Conservation (phyloP, 2,888 invertebrate genomes). For the Pilophorus perplexus region DNA sequence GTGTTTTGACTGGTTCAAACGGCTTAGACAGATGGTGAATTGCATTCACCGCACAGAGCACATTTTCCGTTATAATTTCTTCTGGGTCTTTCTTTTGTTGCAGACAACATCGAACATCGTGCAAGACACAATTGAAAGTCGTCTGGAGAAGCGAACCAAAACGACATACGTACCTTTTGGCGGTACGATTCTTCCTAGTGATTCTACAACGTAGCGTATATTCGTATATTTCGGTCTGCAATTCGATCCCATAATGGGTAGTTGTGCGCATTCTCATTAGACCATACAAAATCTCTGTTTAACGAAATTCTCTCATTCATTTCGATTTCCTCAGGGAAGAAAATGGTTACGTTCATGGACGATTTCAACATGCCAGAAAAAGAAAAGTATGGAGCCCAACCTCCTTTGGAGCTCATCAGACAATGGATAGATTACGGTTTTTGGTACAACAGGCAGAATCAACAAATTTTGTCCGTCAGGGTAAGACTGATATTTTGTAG, state of each 20-base stretch:
- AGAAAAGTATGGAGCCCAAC: conserved; percentile 84
- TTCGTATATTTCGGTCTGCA: neutral
- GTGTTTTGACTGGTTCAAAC: too few relatives aligned
- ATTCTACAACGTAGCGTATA: too few relatives aligned
- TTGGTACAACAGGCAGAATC: conserved; percentile 82
- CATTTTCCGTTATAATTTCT: too few relatives aligned
- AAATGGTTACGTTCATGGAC: conserved; percentile 82
- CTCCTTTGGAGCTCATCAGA: conserved; percentile 78
- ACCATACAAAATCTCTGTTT: too few relatives aligned
- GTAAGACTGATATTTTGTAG: conserved; percentile 26
- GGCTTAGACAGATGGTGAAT: too few relatives aligned
- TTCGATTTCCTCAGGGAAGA: conserved; percentile 61
- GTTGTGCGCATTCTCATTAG: too few relatives aligned
- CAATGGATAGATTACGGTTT: conserved; percentile 87
- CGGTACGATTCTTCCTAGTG: conserved; percentile 53
- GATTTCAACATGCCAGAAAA: conserved; percentile 92
- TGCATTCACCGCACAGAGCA: too few relatives aligned
- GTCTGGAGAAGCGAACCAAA: conserved; percentile 85
- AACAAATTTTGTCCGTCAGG: conserved; percentile 51
- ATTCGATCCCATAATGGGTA: neutral
- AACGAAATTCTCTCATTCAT: neutral
- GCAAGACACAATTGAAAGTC: conserved; percentile 79
- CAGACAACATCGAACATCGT: conserved; percentile 79
- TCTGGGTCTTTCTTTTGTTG: too few relatives aligned
- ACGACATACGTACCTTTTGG: conserved; percentile 76